Evolutionary conservation across 1,140 invertebrate species (phyloP), one percentile per base, ranked within the genome.

Genomic region (Drosophila aff.): DNA sequence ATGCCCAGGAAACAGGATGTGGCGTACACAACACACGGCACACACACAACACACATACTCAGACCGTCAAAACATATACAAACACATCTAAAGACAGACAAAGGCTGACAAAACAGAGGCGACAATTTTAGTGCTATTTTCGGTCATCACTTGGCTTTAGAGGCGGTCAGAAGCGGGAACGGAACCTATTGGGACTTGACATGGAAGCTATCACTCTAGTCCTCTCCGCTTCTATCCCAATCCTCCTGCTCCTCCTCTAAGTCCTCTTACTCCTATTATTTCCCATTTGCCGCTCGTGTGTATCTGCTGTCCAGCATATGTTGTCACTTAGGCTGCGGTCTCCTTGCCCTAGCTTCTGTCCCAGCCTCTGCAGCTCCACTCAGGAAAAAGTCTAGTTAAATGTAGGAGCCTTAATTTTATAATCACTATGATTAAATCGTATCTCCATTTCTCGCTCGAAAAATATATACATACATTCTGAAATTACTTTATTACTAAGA

Each of bases 41-140:
- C 46, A 62, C 40, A 26, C 58, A 18, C n/a, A n/a, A 23, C 28
- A 44, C 33, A 49, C 41, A 43, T 10, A 43, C 41, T 18, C 44
- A 46, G 21, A 47, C 46, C 21, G n/a, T 49, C 59, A 52, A 16
- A 60, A 43, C 41, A 65, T 40, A 62, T 44, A 64, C 36, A 40
- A 23, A 52, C 23, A 50, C 47, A 40, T 38, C 55, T 33, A 41
- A 21, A 46, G 41, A 23, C 65, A 74, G 15, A 60, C 58, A 63
- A 55, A 63, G 41, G 33, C 50, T 68, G 67, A 62, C 47, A 59
- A 62, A 71, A 71, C 67, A 67, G 65, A 78, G 77, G 81, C 76
- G 77, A 87, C 80, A 78, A 87, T 77, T 87, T 89, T 81, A 89
- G 72, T 87, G 77, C 43, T 71, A 73, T 80, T 74, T 77, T 77